A percentile compares a stretch with the other conserved stretches of the same genome.
These are phyloP conservation scores for Parnassius smintheus DNA, from an alignment of 2,888 invertebrate species.

Conservation along the genomic window DNA sequence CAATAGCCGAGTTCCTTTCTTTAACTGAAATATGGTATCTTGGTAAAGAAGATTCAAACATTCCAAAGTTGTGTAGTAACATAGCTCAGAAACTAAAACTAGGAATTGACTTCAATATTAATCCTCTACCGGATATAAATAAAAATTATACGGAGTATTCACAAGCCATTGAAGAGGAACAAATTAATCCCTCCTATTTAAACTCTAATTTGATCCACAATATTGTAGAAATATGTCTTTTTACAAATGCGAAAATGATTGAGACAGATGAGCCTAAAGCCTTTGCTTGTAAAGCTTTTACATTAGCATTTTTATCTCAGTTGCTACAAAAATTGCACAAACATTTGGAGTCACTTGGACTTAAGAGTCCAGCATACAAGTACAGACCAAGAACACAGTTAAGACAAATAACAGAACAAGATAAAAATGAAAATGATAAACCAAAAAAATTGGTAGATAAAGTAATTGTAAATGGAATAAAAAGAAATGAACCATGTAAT, in stretches of 20 bases:
- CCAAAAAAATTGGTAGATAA: constrained; percentile 30
- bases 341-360: constrained; percentile 63
- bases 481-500: constrained; percentile 34
- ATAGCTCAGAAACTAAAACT: constrained; percentile 87
- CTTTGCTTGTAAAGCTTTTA: constrained; percentile 91
- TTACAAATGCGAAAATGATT: constrained; percentile 89
- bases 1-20: constrained; percentile 76
- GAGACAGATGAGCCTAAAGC: constrained; percentile 88
- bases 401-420: constrained; percentile 22
- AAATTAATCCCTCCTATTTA: constrained; percentile 78
- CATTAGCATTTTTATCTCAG: constrained; percentile 90
- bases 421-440: constrained; percentile 29
- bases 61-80: constrained; percentile 84
- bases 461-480: constrained; percentile 37
- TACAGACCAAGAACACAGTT: constrained; percentile 48
- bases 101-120: constrained; percentile 81
- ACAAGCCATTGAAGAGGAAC: constrained; percentile 74
- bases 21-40: constrained; percentile 84
- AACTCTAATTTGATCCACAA: constrained; percentile 89
- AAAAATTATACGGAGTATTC: constrained; percentile 75
- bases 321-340: constrained; percentile 80
- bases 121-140: constrained; percentile 74
- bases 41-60: constrained; percentile 83
- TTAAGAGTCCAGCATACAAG: constrained; percentile 69
- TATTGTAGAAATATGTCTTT: constrained; percentile 89